Percentiles rank a stretch among this genome's conserved stretches.
Conservation (phyloP, 2,797 vertebrate species). For the Ctenopoma kingsleyae region DNA sequence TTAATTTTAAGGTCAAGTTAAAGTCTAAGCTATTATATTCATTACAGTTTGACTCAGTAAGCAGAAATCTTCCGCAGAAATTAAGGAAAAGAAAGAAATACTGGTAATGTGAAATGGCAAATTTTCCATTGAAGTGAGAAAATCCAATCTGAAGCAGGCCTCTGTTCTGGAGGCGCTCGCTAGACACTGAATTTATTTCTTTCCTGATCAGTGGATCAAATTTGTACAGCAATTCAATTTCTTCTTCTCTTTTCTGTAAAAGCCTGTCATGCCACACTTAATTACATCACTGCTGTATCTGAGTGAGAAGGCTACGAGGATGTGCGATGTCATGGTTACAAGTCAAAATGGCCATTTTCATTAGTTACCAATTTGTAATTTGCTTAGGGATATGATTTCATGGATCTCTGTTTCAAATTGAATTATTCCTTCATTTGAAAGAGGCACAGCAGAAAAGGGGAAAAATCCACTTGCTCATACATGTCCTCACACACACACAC, state of each 20-base stretch:
- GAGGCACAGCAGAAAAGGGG: constrained; percentile 10
- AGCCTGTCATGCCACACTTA: constrained; percentile 77
- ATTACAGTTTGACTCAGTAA: constrained; percentile 65
- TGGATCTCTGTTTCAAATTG: constrained; percentile 77
- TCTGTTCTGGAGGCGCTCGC: constrained; percentile 70
- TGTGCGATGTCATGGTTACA: constrained; percentile 81
- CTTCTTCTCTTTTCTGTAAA: constrained; percentile 72
- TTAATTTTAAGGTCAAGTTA: constrained; percentile 46
- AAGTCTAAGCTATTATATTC: constrained; percentile 53
- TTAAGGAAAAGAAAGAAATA: constrained; percentile 65
- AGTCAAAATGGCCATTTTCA: constrained; percentile 79
- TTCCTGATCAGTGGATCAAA: constrained; percentile 86
- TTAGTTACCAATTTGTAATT: constrained; percentile 82
- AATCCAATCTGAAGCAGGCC: constrained; percentile 75
- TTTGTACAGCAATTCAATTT: constrained; percentile 84
- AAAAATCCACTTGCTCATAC: constrained; percentile 31
- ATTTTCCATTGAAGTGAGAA: constrained; percentile 76
- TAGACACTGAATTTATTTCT: constrained; percentile 77
- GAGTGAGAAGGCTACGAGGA: constrained; percentile 73
- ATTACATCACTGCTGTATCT: constrained; percentile 78
- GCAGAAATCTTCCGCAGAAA: constrained; percentile 65
- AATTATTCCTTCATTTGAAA: constrained; percentile 74
- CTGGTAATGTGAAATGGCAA: constrained; percentile 65
- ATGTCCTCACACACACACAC: constrained; percentile 29
- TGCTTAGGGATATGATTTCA: constrained; percentile 79